These are phyloP conservation scores for Noctua janthe DNA, from an alignment of 2,888 invertebrate species.

Conservation along the genomic window DNA sequence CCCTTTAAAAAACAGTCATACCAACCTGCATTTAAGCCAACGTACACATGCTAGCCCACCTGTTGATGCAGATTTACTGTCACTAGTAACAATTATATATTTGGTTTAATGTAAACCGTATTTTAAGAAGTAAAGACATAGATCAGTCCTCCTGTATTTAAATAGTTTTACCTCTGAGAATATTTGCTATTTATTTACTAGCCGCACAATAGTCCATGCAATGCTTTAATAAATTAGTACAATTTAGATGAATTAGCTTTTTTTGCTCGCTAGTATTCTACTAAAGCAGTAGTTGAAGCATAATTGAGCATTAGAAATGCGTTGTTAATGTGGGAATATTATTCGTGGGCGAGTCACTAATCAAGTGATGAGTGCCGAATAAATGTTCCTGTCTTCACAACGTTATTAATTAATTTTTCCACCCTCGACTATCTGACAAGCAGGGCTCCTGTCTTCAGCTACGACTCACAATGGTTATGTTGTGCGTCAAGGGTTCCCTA, in stretches of 20 bases:
- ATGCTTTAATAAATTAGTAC: slow-evolving; percentile 82
- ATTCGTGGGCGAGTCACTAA: slow-evolving; percentile 56
- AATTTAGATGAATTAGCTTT: slow-evolving; percentile 79
- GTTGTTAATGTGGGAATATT: slow-evolving; percentile 79
- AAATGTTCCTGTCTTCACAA: slow-evolving; percentile 76
- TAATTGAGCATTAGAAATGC: slow-evolving; percentile 86
- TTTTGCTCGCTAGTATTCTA: slow-evolving; percentile 79
- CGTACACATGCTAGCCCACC: slow-evolving; percentile 34
- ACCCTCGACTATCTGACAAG: slow-evolving; percentile 88
- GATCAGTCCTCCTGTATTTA: slow-evolving; percentile 48
- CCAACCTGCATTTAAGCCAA: slow-evolving; percentile 10
- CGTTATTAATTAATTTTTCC: slow-evolving; percentile 34
- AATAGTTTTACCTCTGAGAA: slow-evolving; percentile 60
- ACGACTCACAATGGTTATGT: slow-evolving; percentile 71
- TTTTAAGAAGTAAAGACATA: slow-evolving; percentile 50
- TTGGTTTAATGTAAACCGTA: slow-evolving; percentile 48
- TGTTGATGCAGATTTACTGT: slow-evolving; percentile 33
- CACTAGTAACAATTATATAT: slow-evolving; percentile 35
- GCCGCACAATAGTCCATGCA: slow-evolving; percentile 84
- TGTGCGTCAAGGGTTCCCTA: slow-evolving; percentile 41
- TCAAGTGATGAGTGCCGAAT: slow-evolving; percentile 57
- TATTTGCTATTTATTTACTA: slow-evolving; percentile 75
- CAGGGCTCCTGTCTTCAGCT: slow-evolving; percentile 89
- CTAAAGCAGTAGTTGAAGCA: slow-evolving; percentile 75
- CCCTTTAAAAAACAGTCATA: not conserved